Conservation (phyloP, 2,888 invertebrate genomes). For the Julus scanicus region DNA sequence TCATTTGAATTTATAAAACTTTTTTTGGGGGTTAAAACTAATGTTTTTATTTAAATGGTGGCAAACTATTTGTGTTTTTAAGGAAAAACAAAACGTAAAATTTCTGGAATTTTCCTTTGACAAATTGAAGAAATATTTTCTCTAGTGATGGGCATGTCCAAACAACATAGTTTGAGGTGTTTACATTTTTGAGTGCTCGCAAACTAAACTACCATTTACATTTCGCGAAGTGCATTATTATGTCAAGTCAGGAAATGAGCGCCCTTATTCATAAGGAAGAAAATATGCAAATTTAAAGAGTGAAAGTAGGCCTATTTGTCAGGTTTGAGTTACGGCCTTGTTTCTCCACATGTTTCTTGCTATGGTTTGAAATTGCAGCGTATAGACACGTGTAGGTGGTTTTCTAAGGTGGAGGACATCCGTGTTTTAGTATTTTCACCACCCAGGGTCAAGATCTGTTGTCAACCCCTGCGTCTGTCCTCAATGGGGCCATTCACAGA, state of each 20-base stretch:
- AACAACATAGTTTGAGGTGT: background rate
- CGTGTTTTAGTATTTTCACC: background rate
- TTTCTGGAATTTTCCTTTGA: background rate
- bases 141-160: background rate
- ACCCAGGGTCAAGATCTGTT: constrained; percentile 47
- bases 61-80: too few relatives aligned
- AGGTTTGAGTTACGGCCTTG: constrained; percentile 20
- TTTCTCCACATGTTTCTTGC: background rate
- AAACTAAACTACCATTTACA: background rate
- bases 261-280: background rate
- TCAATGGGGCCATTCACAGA: constrained; percentile 43
- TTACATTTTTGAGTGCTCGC: background rate
- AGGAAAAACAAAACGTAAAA: background rate
- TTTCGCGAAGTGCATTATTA: constrained; percentile 29
- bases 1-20: background rate
- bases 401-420: constrained; percentile 40
- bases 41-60: background rate
- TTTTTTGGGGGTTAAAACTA: background rate
- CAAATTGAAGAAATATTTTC: constrained; percentile 22
- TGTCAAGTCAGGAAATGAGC: background rate
- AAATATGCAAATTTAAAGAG: background rate
- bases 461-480: constrained; percentile 28
- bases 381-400: constrained; percentile 25
- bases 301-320: background rate
- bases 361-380: background rate